phyloP scores from a whole-genome alignment of 2,797 vertebrate species.

The Knipowitschia caucasica region DNA sequence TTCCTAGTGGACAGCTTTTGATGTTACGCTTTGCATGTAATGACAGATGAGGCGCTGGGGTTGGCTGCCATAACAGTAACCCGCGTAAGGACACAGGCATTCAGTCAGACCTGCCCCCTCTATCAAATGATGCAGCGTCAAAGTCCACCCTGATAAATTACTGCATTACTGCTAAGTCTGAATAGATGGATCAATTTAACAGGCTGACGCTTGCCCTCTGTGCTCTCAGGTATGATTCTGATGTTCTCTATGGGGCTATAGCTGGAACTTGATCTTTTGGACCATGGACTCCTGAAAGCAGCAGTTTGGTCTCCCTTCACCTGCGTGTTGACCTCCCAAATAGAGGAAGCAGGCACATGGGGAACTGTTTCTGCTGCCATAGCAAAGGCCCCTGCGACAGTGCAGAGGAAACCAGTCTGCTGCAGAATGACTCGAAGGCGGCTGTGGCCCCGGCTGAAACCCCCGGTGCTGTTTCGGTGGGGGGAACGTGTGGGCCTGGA shows the following conservation, averaged over 20 bases:
- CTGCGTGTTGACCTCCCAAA: slow-evolving; percentile 25
- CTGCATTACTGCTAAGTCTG: background rate
- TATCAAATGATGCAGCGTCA: background rate
- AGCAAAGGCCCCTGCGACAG: slow-evolving; percentile 59
- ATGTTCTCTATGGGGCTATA: slow-evolving; percentile 9
- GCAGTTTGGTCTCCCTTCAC: slow-evolving; percentile 28
- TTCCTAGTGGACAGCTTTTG: slow-evolving; percentile 8
- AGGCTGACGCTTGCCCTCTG: background rate
- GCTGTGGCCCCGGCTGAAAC: slow-evolving; percentile 21
- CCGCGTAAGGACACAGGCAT: background rate
- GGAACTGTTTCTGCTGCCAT: slow-evolving; percentile 65
- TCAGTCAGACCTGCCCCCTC: background rate
- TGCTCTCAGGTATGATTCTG: slow-evolving; percentile 5
- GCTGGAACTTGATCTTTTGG: slow-evolving; percentile 19
- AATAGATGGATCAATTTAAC: background rate
- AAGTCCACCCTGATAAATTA: background rate
- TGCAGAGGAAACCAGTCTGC: slow-evolving; percentile 68
- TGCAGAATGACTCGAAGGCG: slow-evolving; percentile 53
- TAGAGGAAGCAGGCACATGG: slow-evolving; percentile 65
- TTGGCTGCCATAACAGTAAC: background rate
- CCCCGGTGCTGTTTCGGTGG: slow-evolving; percentile 5
- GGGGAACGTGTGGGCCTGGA: slow-evolving; percentile 30
- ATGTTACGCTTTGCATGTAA: background rate
- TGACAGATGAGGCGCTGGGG: background rate
- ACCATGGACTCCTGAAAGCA: slow-evolving; percentile 53